These are phyloP conservation scores for Wasmannia auropunctata DNA, from an alignment of 1,140 invertebrate species.

Conservation along the genomic window DNA sequence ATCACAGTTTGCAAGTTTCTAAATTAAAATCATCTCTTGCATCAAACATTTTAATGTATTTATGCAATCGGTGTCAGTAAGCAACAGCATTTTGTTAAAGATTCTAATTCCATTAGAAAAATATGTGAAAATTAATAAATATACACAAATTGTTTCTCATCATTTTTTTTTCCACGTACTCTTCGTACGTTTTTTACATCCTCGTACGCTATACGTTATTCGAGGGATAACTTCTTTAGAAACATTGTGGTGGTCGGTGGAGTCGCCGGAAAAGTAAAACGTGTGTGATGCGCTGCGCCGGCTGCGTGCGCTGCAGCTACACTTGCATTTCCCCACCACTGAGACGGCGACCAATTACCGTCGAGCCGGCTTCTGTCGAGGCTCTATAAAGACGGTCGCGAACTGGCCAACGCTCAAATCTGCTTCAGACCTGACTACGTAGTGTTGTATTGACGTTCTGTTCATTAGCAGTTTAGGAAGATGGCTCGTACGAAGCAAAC, in stretches of 20 bases:
- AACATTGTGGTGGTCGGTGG: background rate
- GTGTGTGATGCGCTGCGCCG: no score
- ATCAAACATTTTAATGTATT: background rate
- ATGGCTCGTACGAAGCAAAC: constrained; percentile 79
- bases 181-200: background rate
- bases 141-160: background rate
- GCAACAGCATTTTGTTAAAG: background rate
- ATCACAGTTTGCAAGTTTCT: background rate
- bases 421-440: no score
- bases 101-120: background rate
- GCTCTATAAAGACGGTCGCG: background rate
- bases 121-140: background rate
- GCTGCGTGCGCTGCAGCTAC: background rate
- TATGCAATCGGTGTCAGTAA: no score
- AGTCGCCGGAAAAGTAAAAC: no score
- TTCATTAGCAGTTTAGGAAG: constrained; percentile 83
- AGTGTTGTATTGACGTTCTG: no score
- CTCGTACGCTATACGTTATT: background rate
- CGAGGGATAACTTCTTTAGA: no score
- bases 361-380: background rate
- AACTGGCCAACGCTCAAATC: no score
- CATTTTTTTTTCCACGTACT: background rate
- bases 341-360: background rate
- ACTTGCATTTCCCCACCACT: background rate
- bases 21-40: background rate